Conservation (phyloP, 1,140 invertebrate genomes). For the Cyrtorhinus lividipennis region DNA sequence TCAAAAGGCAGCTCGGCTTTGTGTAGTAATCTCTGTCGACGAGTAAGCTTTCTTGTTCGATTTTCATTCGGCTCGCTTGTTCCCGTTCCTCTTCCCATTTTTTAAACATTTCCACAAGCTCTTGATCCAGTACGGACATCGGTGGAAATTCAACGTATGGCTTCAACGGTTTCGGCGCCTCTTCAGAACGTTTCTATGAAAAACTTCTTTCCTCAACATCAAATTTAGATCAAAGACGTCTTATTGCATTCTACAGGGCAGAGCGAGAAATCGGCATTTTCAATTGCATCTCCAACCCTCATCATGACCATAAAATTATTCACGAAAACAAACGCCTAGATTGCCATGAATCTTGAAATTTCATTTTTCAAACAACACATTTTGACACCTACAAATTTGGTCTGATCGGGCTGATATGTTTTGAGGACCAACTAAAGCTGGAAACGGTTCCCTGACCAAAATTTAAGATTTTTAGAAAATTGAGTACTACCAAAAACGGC, state of each 20-base stretch:
- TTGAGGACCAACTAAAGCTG: too few species aligned
- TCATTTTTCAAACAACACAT: too few species aligned
- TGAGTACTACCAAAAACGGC: too few species aligned
- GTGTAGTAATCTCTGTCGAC: not conserved
- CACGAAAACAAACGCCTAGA: not conserved
- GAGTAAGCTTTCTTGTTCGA: not conserved
- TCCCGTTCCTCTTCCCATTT: not conserved
- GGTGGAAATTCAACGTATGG: not conserved
- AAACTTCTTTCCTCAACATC: not conserved
- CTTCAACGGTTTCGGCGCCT: not conserved
- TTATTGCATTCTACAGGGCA: too few species aligned
- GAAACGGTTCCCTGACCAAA: too few species aligned
- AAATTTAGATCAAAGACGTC: not conserved
- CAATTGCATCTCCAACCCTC: too few species aligned
- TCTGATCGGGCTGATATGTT: too few species aligned
- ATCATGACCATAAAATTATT: too few species aligned
- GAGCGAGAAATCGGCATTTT: not conserved
- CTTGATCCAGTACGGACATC: slow-evolving; percentile 1
- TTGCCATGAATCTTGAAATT: not conserved
- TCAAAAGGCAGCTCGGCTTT: not conserved
- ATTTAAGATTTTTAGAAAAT: too few species aligned
- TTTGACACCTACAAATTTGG: too few species aligned
- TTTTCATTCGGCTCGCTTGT: not conserved
- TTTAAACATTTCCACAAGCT: slow-evolving; percentile 2
- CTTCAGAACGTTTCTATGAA: not conserved